Evolutionary conservation across 2,797 vertebrate genomes (phyloP), one percentile per base, ranked within the genome.

Genomic region (Diplodus sargus): DNA sequence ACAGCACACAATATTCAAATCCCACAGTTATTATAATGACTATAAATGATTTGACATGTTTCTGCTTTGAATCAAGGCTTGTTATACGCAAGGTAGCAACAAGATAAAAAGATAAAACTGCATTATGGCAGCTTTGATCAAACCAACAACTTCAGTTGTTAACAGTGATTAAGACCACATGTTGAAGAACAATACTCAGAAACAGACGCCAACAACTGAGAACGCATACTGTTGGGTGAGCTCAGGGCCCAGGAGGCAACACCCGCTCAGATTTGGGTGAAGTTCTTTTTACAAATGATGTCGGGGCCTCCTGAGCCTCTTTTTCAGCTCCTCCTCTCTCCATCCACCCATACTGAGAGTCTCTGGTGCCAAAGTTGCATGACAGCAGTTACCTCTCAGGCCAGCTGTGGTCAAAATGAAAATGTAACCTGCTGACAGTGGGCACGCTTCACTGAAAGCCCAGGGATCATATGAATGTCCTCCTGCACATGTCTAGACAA

Each of bases 251-350:
- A 45, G 43, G 62, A 84, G 78, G 77, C 49, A 71, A 70, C 18
- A 54, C 17, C 18, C 34, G 59, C 43, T 77, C 67, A 69, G 68
- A 48, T 83, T 81, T 70, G 28, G 76, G 56, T 53, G 60, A 88
- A 73, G 61, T 74, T 53, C 48, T 47, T 80, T 65, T 81, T 76
- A 87, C 66, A 83, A 82, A 85, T 79, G 74, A 84, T 81, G 74
- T 49, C 0, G 72, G 49, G 77, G 73, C 66, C 71, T 61, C 43
- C 53, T 56, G 18, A 65, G 45, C 81, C 84, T 75, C 56, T 64
- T 34, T 88, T 70, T 81, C 78, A 80, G 53, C 73, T 67, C 71
- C 63, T 74, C 83, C 68, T 84, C 59, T 76, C 65, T 73, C 16
- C 67, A 52, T 52, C 60, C 68, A 70, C 49, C 58, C 54, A 58